A percentile compares a stretch with the other conserved stretches of the same genome.
These are phyloP conservation scores for Diachrysia chrysitis DNA, from an alignment of 2,888 invertebrate genomes.

Conservation along the genomic window DNA sequence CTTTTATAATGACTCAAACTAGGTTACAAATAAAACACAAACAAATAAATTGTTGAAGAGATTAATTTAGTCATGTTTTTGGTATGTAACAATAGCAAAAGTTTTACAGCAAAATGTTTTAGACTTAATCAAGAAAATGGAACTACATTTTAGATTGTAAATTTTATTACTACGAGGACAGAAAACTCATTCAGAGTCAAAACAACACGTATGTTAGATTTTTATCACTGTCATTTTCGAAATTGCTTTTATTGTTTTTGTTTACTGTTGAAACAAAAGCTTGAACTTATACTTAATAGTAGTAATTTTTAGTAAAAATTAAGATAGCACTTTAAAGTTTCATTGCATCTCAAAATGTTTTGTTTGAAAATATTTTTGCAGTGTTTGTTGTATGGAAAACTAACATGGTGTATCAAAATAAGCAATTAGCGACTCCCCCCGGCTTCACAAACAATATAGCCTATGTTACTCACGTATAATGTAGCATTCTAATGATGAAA, in stretches of 20 bases:
- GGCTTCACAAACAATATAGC: too few relatives aligned
- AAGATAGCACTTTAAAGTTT: not conserved
- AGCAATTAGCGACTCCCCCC: too few relatives aligned
- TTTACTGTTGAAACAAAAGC: not conserved
- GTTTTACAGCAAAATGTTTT: slow-evolving; percentile 1
- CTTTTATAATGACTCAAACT: not conserved
- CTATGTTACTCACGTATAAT: too few relatives aligned
- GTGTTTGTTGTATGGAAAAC: not conserved
- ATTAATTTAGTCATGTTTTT: not conserved
- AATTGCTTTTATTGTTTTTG: slow-evolving; percentile 4
- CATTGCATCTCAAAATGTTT: not conserved
- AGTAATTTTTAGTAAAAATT: not conserved
- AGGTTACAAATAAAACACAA: not conserved
- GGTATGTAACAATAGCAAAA: not conserved
- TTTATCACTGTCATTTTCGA: not conserved
- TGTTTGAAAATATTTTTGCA: too few relatives aligned
- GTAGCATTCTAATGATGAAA: too few relatives aligned
- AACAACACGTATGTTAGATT: not conserved
- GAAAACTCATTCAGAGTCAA: not conserved
- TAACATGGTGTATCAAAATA: too few relatives aligned
- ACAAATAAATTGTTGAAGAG: not conserved
- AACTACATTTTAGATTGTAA: not conserved
- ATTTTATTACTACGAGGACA: not conserved
- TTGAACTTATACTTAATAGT: not conserved
- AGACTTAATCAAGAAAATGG: not conserved